Conservation (phyloP, 2,888 invertebrate genomes). For the Galerucella calmariensis region DNA sequence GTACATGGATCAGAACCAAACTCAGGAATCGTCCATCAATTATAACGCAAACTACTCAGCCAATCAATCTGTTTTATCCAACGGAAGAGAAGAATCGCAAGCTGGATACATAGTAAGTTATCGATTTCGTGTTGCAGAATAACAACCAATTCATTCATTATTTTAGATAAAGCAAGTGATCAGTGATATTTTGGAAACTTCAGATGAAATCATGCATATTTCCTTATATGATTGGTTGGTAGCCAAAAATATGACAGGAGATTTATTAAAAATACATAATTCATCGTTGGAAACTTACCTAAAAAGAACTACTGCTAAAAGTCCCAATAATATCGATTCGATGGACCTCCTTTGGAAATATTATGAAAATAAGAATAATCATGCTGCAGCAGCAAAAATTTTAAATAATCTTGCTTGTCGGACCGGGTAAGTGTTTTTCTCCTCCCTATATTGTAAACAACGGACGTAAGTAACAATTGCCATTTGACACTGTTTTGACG, state of each 20-base stretch:
- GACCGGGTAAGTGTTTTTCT: conserved; percentile 67
- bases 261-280: conserved; percentile 75
- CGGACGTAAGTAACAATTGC: too few species aligned
- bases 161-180: conserved; percentile 72
- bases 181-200: conserved; percentile 73
- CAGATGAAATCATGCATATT: conserved; percentile 91
- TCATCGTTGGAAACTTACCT: conserved; percentile 83
- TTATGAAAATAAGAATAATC: conserved; percentile 92
- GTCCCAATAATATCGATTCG: conserved; percentile 65
- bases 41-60: conserved; percentile 34
- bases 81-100: conserved; percentile 38
- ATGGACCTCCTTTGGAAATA: conserved; percentile 95
- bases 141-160: conserved; percentile 9
- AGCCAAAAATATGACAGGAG: conserved; percentile 77
- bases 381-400: conserved; percentile 91
- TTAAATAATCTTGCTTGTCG: conserved; percentile 86
- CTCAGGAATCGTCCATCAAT: conserved; percentile 23
- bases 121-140: neutral
- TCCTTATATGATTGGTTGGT: conserved; percentile 95
- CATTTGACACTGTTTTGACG: too few species aligned
- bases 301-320: conserved; percentile 69
- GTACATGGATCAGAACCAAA: conserved; percentile 60
- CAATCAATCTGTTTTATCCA: conserved; percentile 43
- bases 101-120: conserved; percentile 39
- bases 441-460: too few species aligned